Percentiles rank a stretch among this genome's conserved stretches.
phyloP scores from a whole-genome alignment of 2,797 vertebrate species.

The Acestrorhynchus altus region DNA sequence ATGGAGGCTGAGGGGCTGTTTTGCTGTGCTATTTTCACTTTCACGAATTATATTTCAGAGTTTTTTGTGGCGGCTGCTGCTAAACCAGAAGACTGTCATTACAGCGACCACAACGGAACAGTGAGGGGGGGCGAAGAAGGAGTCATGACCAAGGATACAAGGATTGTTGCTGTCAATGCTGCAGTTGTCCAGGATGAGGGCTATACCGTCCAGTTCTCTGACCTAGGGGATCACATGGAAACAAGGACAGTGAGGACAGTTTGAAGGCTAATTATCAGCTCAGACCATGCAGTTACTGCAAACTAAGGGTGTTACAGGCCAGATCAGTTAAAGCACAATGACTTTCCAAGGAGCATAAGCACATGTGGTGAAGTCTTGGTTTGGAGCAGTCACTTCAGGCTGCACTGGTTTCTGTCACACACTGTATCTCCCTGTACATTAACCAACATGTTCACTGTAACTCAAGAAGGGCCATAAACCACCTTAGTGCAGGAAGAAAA shows the following conservation, averaged over 20 bases:
- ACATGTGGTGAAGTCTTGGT: constrained; percentile 66
- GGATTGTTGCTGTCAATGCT: constrained; percentile 94
- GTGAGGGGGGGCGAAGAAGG: not conserved
- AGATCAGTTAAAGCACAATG: constrained; percentile 41
- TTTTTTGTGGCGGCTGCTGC: constrained; percentile 24
- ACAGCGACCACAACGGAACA: constrained; percentile 12
- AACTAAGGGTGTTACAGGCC: constrained; percentile 3
- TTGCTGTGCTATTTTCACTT: constrained; percentile 41
- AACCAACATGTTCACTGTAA: constrained; percentile 57
- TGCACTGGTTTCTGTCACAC: constrained; percentile 71
- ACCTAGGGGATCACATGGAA: constrained; percentile 77
- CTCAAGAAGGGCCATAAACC: constrained; percentile 57
- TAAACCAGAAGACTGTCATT: constrained; percentile 28
- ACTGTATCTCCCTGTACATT: constrained; percentile 63
- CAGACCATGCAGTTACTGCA: constrained; percentile 13
- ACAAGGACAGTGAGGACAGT: constrained; percentile 24
- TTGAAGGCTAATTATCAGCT: constrained; percentile 12
- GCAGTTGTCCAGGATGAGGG: constrained; percentile 95
- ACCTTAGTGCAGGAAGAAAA: constrained; percentile 26
- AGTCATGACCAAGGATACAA: constrained; percentile 90
- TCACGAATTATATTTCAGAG: constrained; percentile 26
- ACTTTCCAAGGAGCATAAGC: constrained; percentile 53
- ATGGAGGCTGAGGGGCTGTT: constrained; percentile 42
- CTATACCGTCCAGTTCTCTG: constrained; percentile 88
- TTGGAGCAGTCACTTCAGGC: constrained; percentile 58